Evolutionary conservation across 2,888 invertebrate species (phyloP).

Genomic region (Hyposoter dolosus): DNA sequence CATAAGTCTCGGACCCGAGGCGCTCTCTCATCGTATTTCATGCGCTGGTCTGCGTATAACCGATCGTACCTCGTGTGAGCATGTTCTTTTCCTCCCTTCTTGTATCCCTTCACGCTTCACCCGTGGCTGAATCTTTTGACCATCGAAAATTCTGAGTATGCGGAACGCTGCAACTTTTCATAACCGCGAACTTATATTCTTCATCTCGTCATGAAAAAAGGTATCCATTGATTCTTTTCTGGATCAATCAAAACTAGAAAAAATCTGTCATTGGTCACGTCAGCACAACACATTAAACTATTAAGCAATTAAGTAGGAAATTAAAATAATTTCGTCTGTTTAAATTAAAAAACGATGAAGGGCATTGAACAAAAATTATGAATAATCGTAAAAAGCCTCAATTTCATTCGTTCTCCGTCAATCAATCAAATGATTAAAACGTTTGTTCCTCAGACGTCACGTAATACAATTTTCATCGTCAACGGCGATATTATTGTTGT

Average conservation of each 20-base stretch:
- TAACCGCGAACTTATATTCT: background rate
- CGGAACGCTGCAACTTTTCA: constrained; percentile 3
- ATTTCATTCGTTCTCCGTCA: background rate
- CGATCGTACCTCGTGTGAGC: constrained; percentile 32
- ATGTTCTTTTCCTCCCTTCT: constrained; percentile 51
- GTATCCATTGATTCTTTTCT: background rate
- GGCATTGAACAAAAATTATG: background rate
- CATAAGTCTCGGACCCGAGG: constrained; percentile 83
- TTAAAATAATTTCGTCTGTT: background rate
- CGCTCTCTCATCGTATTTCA: constrained; percentile 84
- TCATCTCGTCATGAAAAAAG: background rate
- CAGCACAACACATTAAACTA: background rate
- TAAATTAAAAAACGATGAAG: background rate
- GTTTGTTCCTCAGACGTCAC: background rate
- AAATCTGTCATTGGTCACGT: background rate
- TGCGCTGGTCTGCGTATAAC: constrained; percentile 69
- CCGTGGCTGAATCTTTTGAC: constrained; percentile 39
- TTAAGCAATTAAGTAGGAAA: background rate
- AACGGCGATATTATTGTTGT: background rate
- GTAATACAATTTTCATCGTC: background rate
- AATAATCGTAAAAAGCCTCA: background rate
- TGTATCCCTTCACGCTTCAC: constrained; percentile 54
- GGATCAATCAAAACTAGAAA: background rate
- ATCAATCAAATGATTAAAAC: background rate
- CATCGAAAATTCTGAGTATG: constrained; percentile 42